Base-by-base conservation (phyloP, 2,888 invertebrate species). In the Drosophila lacicola region DNA sequence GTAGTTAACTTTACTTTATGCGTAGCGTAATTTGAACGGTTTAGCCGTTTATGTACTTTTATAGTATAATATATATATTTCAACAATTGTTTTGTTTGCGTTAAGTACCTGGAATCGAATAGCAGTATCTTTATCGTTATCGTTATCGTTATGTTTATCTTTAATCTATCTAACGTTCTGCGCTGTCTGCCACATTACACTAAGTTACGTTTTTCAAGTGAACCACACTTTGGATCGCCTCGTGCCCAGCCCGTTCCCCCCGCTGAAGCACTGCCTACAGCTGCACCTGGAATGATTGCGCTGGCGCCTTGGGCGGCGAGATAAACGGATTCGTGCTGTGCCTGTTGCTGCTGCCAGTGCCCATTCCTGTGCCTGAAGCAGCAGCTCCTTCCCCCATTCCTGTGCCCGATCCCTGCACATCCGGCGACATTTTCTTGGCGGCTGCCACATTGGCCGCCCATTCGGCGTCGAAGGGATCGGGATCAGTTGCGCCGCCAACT, bases 391-490 rank as follows among this genome's bases (percentile, higher is more conserved):
- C 14, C 50, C 41, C 70, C 6, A 42, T 36, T 19, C 47, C 50
- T 2, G 29, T 36, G 11, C 54, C 62, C 1, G 14, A 4, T 47
- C 69, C 66, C 14, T 75, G 82, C 44, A 75, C 54, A 58, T 91
- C 90, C 17, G 95, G 95, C 66, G 93, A 94, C 76, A 92, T 91
- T 76, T 93, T 93, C 66, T 93, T 91, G 6, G 92, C 92, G 13
- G 92, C 91, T 14, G 91, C 91, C 8, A 86, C 82, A 67, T 86
- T 89, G 33, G 92, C 92, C 53, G 95, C 97, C 96, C 97, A 97
- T 83, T 96, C 96, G 13, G 96, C 96, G 90, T 97, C 96, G 90
- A 97, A 97, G 0, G 97, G 97, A 93, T 97, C 91, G 3, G 74
- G 50, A 2, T 88, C 84, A 4, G 92, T 92, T 0, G 94, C 93